Conservation (phyloP, 1,140 invertebrate species). For the Conopomorpha cramerella region DNA sequence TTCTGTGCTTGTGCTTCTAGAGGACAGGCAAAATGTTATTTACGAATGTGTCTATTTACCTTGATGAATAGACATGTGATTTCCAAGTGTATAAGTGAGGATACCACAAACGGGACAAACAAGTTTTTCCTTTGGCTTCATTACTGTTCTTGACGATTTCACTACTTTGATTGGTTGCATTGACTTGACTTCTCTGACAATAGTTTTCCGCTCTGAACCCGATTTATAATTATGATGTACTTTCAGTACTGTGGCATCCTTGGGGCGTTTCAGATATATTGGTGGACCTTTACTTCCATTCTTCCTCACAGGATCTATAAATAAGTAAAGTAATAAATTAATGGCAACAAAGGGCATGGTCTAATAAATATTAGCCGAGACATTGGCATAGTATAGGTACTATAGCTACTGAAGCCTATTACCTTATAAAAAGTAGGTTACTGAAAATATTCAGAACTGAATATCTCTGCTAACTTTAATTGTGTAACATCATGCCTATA, state of each 20-base stretch:
- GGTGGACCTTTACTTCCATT: slow-evolving; percentile 40
- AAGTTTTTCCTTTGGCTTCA: slow-evolving; percentile 43
- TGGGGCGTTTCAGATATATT: slow-evolving; percentile 39
- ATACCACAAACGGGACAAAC: slow-evolving; percentile 54
- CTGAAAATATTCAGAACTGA: too few species aligned
- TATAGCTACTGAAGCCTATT: too few species aligned
- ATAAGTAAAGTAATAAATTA: slow-evolving; percentile 4
- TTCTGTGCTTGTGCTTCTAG: too few species aligned
- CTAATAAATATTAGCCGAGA: too few species aligned
- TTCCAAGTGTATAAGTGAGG: slow-evolving; percentile 43
- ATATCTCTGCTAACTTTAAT: too few species aligned
- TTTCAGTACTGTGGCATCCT: slow-evolving; percentile 42
- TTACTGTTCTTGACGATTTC: slow-evolving; percentile 12
- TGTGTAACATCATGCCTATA: too few species aligned
- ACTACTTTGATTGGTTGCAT: slow-evolving; percentile 18
- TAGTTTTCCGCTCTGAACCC: slow-evolving; percentile 7
- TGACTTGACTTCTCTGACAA: slow-evolving; percentile 6
- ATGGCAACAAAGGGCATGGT: too few species aligned
- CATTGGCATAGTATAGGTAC: too few species aligned
- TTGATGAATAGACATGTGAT: slow-evolving; percentile 50
- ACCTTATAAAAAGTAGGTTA: too few species aligned
- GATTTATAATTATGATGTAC: slow-evolving; percentile 25
- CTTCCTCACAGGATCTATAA: slow-evolving; percentile 37
- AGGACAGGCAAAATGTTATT: not conserved
- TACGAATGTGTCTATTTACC: slow-evolving; percentile 19